A percentile compares a stretch with the other conserved stretches of the same genome.
Conservation (phyloP, 2,113 vertebrate species). For the Melanerpes formicivorus region DNA sequence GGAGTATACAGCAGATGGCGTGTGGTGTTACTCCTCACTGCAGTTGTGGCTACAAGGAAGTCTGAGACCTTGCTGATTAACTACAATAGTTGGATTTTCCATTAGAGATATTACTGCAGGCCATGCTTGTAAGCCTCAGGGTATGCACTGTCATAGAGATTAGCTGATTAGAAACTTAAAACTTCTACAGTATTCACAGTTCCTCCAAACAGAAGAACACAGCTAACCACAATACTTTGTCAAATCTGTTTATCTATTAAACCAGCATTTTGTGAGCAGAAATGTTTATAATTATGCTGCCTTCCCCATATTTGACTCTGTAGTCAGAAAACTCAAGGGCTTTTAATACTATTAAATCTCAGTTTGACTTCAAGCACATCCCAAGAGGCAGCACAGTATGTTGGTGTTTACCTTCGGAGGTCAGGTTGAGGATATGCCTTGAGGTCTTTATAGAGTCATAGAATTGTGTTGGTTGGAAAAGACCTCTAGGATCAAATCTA, state of each 20-base stretch:
- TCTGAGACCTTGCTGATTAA: background rate
- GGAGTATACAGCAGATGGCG: constrained; percentile 10
- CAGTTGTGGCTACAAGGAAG: background rate
- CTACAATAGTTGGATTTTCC: background rate
- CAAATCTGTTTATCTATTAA: background rate
- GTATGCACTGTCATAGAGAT: background rate
- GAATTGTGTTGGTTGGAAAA: no score
- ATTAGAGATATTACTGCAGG: background rate
- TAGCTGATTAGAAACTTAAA: background rate
- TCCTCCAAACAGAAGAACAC: background rate
- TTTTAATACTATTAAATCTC: background rate
- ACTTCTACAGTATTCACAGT: background rate
- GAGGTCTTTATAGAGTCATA: background rate
- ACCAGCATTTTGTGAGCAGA: background rate
- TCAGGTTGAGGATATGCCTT: background rate
- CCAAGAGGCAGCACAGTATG: background rate
- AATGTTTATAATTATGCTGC: background rate
- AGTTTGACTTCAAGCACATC: background rate
- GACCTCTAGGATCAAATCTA: no score
- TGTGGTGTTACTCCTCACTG: background rate
- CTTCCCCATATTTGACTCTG: background rate
- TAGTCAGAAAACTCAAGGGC: background rate
- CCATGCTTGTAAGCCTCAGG: background rate
- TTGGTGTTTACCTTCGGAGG: background rate
- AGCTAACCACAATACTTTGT: background rate